Evolutionary conservation across 2,113 vertebrate species (phyloP).

Genomic region (Pituophis catenifer): DNA sequence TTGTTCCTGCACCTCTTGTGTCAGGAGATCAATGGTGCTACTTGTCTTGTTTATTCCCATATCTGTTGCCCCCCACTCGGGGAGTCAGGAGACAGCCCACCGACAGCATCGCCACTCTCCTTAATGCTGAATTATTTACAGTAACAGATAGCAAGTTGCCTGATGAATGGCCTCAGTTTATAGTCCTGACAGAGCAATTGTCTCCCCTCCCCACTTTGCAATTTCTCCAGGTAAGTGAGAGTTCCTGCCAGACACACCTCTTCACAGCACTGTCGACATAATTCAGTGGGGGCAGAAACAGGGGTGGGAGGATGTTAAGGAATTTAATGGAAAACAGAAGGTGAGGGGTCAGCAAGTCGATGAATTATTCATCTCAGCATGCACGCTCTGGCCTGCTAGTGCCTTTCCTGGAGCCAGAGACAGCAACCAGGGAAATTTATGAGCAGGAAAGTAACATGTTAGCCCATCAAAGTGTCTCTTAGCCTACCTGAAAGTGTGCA

Average conservation of each 20-base stretch:
- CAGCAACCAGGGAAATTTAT: conserved; percentile 57
- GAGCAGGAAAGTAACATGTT: conserved; percentile 50
- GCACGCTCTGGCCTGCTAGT: conserved; percentile 20
- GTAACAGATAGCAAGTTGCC: conserved; percentile 39
- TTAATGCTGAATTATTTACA: conserved; percentile 43
- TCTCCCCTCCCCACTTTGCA: conserved; percentile 11
- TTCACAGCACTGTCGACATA: conserved; percentile 15
- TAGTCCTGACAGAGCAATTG: conserved; percentile 40
- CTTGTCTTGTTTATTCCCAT: neutral
- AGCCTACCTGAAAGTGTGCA: conserved; percentile 58
- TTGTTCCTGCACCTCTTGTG: neutral
- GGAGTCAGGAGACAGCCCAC: neutral
- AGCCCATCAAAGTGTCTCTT: conserved; percentile 57
- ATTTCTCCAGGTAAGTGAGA: conserved; percentile 39
- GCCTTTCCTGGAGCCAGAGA: conserved; percentile 1
- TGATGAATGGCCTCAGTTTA: conserved; percentile 55
- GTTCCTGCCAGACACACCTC: conserved; percentile 30
- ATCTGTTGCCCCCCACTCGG: neutral
- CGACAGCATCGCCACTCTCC: conserved; percentile 4
- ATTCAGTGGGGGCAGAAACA: conserved; percentile 28
- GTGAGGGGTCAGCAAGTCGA: neutral
- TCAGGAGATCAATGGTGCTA: neutral
- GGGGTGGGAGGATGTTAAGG: neutral
- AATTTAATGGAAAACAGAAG: neutral
- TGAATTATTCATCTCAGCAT: conserved; percentile 51